Evolutionary conservation across 2,797 vertebrate genomes (phyloP), one percentile per base, ranked within the genome.

Genomic region (Pyrocephalus nanus): DNA sequence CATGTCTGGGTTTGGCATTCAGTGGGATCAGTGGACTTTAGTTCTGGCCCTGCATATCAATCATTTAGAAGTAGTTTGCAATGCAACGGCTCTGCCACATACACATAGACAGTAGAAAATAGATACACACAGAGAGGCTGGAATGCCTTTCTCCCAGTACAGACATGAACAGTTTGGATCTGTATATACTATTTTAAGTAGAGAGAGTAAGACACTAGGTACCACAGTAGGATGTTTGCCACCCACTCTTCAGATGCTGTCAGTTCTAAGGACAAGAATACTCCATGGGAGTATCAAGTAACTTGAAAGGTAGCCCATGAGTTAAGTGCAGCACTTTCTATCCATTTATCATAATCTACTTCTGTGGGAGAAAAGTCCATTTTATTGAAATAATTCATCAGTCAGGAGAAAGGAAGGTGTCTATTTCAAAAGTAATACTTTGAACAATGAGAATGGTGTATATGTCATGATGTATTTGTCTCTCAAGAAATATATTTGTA

Each of bases 331-430:
- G 27, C 15, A 50, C 42, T 81, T 71, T 80, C 58, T 69, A 57
- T 42, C 17, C 15, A 48, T 91, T 77, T 74, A 61, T 58, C 57
- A 71, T 60, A 70, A 89, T 32, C 19, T 58, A 51, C 30, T 90
- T 88, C 74, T 80, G 25, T 6, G 66, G 6, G 17, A 62, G 9
- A 71, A 90, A 95, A 87, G 34, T 58, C 8, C n/a, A 32, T 84
- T 94, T 93, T 88, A 83, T 25, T 60, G 78, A 84, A 97, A 93
- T 64, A 66, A 66, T 58, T 78, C 18, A 96, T 93, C 57, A 61
- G 61, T 51, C 55, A 50, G 50, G 11, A 88, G 74, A 86, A 84
- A 74, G 57, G 14, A 94, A 83, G 19, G 13, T 50, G 34, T 53
- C 60, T 73, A 21, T 86, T 96, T 93, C 70, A 79, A 94, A 96